Evolutionary conservation across 2,797 vertebrate genomes (phyloP), one percentile per base, ranked within the genome.

Genomic region (Gastrophryne carolinensis): DNA sequence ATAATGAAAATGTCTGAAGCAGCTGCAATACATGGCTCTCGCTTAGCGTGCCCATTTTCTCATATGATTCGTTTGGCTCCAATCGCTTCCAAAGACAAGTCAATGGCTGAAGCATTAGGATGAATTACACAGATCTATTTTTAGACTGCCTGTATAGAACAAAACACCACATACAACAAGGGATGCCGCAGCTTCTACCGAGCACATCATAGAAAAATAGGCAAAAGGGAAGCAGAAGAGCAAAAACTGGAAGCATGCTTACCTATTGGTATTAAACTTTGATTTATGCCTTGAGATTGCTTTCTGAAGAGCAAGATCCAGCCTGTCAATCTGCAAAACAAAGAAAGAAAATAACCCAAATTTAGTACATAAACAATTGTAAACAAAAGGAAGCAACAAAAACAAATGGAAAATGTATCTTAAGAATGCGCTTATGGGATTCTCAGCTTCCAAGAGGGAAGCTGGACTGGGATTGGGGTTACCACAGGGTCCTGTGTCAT

Each of bases 271-370:
- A 24, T 6, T 89, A 78, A 87, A 83, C 82, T 93, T 90, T 79
- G 89, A 86, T 82, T 82, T 87, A 81, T 92, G 86, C 77, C 88
- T 92, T 81, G 87, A 87, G 85, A 95, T 85, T 80, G 95, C 89
- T 89, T 93, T 92, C 71, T 94, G 91, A 82, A 98, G 90, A 37
- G 97, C 95, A 83, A 91, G 84, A 65, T 93, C 92, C 82, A 99
- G 88, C 79, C 91, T 93, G 81, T 96, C 92, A 89, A 94, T 93
- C 97, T 99, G 85, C 26, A 84, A 89, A 26, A 34, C 60, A 68
- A n/a, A n/a, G n/a, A n/a, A n/a, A n/a, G n/a, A n/a, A n/a, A n/a
- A n/a, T n/a, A n/a, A n/a, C n/a, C n/a, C n/a, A n/a, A n/a, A n/a
- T n/a, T n/a, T n/a, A n/a, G n/a, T n/a, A n/a, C n/a, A n/a, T n/a